These are phyloP conservation scores for Rousettus leschenaultii DNA, from an alignment of 2,113 vertebrate genomes.

Conservation along the genomic window DNA sequence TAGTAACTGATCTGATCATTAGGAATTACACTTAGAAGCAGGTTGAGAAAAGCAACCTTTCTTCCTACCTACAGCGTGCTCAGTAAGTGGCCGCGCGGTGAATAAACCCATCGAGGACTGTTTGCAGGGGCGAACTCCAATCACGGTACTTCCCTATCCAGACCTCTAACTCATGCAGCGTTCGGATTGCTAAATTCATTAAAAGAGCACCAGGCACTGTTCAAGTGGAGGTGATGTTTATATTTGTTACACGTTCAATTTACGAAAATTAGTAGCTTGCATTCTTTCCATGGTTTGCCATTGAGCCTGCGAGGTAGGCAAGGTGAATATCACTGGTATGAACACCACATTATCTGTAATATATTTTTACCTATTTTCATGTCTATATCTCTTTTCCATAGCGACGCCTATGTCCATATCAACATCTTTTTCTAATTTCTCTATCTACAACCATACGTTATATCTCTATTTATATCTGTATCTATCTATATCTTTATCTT, in stretches of 20 bases:
- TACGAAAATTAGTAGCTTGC: background rate
- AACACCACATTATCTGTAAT: fast-evolving
- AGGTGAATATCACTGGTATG: background rate
- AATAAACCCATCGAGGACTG: fast-evolving
- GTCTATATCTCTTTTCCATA: background rate
- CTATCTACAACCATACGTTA: background rate
- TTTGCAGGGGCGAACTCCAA: background rate
- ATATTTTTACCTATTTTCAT: background rate
- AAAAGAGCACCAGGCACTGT: background rate
- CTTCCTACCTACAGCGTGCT: background rate
- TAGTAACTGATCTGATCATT: background rate
- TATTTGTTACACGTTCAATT: background rate
- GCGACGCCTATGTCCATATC: too few relatives aligned
- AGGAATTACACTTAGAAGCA: background rate
- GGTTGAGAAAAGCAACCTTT: background rate
- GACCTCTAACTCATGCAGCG: background rate
- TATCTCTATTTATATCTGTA: fast-evolving
- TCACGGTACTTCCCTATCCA: fast-evolving
- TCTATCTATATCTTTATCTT: background rate
- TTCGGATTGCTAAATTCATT: background rate
- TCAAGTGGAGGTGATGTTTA: background rate
- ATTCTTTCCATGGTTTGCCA: background rate
- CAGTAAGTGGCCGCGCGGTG: background rate
- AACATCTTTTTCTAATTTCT: background rate
- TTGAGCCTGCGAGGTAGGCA: fast-evolving